Evolutionary conservation across 2,888 invertebrate genomes (phyloP).

Genomic region (Philopedon plagiatum): DNA sequence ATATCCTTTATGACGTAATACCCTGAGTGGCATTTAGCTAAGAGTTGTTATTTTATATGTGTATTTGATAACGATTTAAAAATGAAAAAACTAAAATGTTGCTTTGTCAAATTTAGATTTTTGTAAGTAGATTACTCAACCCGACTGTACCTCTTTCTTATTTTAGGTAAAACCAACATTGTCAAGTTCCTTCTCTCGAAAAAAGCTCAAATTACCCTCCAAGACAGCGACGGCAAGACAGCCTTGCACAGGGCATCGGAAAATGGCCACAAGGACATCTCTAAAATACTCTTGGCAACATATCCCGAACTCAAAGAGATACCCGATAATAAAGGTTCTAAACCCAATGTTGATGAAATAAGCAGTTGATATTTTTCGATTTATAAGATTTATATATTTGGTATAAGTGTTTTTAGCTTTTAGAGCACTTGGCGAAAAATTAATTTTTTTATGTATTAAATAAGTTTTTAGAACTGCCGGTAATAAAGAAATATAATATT

Average conservation of each 20-base stretch:
- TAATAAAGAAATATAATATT: constrained; percentile 5
- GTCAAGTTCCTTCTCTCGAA: constrained; percentile 77
- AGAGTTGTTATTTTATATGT: no score
- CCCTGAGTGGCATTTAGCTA: no score
- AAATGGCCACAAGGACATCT: constrained; percentile 58
- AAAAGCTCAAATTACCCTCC: constrained; percentile 75
- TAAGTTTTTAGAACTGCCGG: not conserved
- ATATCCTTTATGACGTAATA: no score
- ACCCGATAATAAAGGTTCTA: constrained; percentile 52
- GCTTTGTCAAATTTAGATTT: no score
- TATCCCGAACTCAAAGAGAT: constrained; percentile 51
- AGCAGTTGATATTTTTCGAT: not conserved
- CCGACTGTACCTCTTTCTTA: not conserved
- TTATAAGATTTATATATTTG: not conserved
- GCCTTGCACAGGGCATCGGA: constrained; percentile 83
- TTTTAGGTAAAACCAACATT: constrained; percentile 75
- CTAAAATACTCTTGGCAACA: constrained; percentile 43
- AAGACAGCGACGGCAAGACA: constrained; percentile 87
- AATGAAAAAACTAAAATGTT: no score
- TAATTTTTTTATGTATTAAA: constrained; percentile 13
- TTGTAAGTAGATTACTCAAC: no score
- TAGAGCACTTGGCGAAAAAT: constrained; percentile 6
- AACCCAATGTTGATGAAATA: constrained; percentile 15
- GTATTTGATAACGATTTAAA: no score
- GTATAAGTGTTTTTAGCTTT: not conserved